These are phyloP conservation scores for Electrona antarctica DNA, from an alignment of 2,113 vertebrate species.

Conservation along the genomic window DNA sequence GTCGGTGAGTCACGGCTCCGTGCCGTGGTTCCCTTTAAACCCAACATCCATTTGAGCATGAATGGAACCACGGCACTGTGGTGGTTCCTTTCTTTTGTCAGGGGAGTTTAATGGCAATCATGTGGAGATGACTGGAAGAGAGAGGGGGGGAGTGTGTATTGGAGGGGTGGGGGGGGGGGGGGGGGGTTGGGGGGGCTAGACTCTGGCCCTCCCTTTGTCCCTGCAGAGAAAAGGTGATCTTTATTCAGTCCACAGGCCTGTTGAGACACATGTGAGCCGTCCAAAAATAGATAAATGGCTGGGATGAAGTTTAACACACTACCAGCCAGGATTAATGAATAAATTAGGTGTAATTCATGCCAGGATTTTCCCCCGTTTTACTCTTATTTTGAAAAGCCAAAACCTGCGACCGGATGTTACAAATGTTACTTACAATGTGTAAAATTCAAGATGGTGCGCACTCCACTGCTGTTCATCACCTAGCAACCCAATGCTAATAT, in stretches of 20 bases:
- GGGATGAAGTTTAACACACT: conserved; percentile 55
- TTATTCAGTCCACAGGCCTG: conserved; percentile 71
- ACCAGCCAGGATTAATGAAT: too few species aligned
- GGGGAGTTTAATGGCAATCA: conserved; percentile 71
- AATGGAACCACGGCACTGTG: conserved; percentile 68
- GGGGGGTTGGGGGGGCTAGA: conserved; percentile 19
- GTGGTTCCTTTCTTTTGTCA: conserved; percentile 68
- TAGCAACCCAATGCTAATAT: too few species aligned
- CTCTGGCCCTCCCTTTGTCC: conserved; percentile 70
- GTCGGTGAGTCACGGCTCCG: conserved; percentile 33
- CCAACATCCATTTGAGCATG: conserved; percentile 54
- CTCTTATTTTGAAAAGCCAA: too few species aligned
- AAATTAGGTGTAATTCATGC: too few species aligned
- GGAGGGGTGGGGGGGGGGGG: conserved; percentile 22
- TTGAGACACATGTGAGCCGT: conserved; percentile 73
- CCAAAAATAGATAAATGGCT: conserved; percentile 73
- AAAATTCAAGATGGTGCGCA: too few species aligned
- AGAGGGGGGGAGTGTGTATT: conserved; percentile 25
- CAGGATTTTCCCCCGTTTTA: too few species aligned
- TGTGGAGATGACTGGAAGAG: conserved; percentile 67
- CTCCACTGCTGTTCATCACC: too few species aligned
- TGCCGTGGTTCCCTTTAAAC: conserved; percentile 38
- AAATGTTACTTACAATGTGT: too few species aligned
- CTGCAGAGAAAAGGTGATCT: conserved; percentile 67
- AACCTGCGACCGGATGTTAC: too few species aligned